These are phyloP conservation scores for Harpegnathos saltator DNA, from an alignment of 1,140 invertebrate species.

Conservation along the genomic window DNA sequence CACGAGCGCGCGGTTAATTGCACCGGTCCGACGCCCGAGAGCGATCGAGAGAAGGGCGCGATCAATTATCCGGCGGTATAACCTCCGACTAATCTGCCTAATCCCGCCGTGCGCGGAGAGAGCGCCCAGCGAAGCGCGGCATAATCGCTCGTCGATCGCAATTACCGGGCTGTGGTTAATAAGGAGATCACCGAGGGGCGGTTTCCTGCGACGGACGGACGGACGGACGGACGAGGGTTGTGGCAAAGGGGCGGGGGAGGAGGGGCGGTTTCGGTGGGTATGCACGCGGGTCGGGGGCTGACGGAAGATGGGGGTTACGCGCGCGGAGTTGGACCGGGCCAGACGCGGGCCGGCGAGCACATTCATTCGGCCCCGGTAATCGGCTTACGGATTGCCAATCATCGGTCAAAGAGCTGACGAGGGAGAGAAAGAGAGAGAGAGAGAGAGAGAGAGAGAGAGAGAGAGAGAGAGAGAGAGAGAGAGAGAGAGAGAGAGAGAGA, in stretches of 20 bases:
- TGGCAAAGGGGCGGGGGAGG: constrained; percentile 40
- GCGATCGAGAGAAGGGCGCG: constrained; percentile 65
- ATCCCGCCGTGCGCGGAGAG: constrained; percentile 69
- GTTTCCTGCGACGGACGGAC: constrained; percentile 59
- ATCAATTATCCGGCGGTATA: constrained; percentile 77
- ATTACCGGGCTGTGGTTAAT: constrained; percentile 77
- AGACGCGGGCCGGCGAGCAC: constrained; percentile 70
- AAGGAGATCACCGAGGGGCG: constrained; percentile 76
- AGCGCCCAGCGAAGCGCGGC: constrained; percentile 70
- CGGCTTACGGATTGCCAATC: constrained; percentile 81
- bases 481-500: constrained; percentile 5
- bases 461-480: constrained; percentile 22
- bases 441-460: not conserved
- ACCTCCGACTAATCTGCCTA: constrained; percentile 79
- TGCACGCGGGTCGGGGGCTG: constrained; percentile 37
- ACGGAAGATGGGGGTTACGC: constrained; percentile 51
- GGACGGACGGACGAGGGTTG: constrained; percentile 23
- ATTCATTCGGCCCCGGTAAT: constrained; percentile 76
- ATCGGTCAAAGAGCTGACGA: constrained; percentile 75
- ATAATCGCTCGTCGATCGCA: constrained; percentile 77
- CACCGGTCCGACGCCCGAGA: constrained; percentile 40
- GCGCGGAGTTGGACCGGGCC: constrained; percentile 70
- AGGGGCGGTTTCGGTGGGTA: constrained; percentile 58
- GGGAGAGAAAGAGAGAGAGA: constrained; percentile 33
- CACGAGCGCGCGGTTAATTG: constrained; percentile 65